Base-by-base conservation (phyloP, 2,888 invertebrate genomes). In the Chymomyza caudatula region DNA sequence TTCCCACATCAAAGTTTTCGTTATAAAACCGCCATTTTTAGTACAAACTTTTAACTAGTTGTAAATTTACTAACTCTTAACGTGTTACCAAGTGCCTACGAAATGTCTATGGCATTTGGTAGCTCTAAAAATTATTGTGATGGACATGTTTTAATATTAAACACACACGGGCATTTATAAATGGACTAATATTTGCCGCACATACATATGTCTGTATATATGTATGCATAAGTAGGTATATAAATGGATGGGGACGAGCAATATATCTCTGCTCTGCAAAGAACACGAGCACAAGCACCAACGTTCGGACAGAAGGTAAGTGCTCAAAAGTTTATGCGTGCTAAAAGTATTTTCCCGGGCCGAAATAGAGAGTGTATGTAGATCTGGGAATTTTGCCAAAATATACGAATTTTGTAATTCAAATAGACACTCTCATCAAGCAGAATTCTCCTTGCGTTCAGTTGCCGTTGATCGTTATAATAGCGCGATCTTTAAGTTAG, bases 391-490 rank as follows among this genome's bases (percentile, higher is more conserved):
- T 87, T 88, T 86, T 90, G 90, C 90, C 90, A 90, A 90, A 89
- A 88, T 83, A 85, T 83, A 88, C 86, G 86, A 87, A 86, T 87
- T 89, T 87, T 88, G 89, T 88, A 88, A 89, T 88, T 90, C 86
- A 82, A 86, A 87, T 86, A 88, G 87, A 88, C 88, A 88, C 89
- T 89, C 89, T 89, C 89, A 88, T 87, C 84, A 83, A 78, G 88
- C 87, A 86, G 85, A 88, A 81, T 89, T 89, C 89, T 89, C 89
- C 88, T 88, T 87, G 87, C 89, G 87, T 89, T 90, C 90, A 90
- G 90, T 90, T 89, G 90, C 89, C 90, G 89, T 89, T 90, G 89
- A 90, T 89, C 90, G 90, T 89, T 90, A 89, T 90, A 90, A 90
- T 89, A 90, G 90, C 89, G 89, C 90, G 89, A 90, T 90, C 90